Conservation (phyloP, 2,797 vertebrate genomes). For the Malacoraja senta region DNA sequence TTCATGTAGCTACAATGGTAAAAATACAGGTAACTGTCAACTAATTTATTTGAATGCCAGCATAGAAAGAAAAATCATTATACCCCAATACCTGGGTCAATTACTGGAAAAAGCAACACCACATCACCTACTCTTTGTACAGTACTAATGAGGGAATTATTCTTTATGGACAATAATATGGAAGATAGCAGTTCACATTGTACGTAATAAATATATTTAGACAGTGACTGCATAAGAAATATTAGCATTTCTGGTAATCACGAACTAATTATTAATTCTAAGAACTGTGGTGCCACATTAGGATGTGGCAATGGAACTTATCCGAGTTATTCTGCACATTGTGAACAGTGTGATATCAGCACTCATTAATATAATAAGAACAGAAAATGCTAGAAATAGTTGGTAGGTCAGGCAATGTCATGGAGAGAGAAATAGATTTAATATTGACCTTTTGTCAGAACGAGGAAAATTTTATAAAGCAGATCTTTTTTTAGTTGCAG, state of each 20-base stretch:
- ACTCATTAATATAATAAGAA: neutral
- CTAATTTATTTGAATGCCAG: neutral
- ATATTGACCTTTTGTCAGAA: too few species aligned
- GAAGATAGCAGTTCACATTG: neutral
- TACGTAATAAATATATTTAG: neutral
- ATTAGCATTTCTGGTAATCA: neutral
- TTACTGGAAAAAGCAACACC: neutral
- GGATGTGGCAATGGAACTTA: neutral
- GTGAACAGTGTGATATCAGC: neutral
- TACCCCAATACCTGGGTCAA: neutral
- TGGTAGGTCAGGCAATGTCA: neutral
- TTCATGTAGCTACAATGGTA: neutral
- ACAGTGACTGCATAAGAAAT: neutral
- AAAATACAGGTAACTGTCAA: neutral
- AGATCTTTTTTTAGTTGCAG: too few species aligned
- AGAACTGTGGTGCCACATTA: neutral
- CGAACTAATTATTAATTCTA: neutral
- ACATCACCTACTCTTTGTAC: neutral
- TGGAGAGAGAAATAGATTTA: too few species aligned
- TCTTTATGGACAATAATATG: neutral
- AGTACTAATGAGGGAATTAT: neutral
- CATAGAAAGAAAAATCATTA: neutral
- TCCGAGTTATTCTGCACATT: neutral
- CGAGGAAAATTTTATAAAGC: too few species aligned
- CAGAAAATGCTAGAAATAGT: neutral